Evolutionary conservation across 2,888 invertebrate genomes (phyloP).

Genomic region (Dascillus cervinus): DNA sequence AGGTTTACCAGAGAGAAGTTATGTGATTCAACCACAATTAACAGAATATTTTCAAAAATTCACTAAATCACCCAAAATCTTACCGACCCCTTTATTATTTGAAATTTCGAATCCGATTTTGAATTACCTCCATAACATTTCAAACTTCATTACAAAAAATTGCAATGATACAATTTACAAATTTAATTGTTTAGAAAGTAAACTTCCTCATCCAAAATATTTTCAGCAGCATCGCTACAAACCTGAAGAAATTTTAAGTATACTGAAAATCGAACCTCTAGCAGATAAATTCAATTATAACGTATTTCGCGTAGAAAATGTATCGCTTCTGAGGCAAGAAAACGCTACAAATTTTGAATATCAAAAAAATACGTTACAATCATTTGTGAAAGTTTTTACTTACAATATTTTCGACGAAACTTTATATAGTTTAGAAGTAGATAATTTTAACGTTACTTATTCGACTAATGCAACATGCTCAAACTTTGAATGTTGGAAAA

Average conservation of each 20-base stretch:
- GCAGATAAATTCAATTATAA: conserved; percentile 32
- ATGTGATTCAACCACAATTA: conserved; percentile 31
- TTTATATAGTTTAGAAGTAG: conserved; percentile 20
- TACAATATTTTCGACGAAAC: conserved; percentile 34
- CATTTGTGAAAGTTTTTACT: conserved; percentile 27
- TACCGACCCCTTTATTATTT: conserved; percentile 33
- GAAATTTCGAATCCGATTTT: conserved; percentile 35
- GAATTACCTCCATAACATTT: conserved; percentile 24
- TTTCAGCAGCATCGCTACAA: conserved; percentile 8
- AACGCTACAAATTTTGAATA: neutral
- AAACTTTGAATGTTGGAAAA: conserved; percentile 17
- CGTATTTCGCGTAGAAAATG: conserved; percentile 22
- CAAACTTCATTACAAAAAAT: conserved; percentile 23
- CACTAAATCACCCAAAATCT: conserved; percentile 23
- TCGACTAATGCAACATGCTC: conserved; percentile 15
- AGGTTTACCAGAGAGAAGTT: conserved; percentile 33
- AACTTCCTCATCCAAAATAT: conserved; percentile 10
- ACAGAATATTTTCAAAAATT: conserved; percentile 21
- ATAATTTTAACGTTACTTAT: conserved; percentile 1
- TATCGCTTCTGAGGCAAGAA: conserved; percentile 1
- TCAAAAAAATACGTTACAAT: conserved; percentile 20
- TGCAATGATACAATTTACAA: conserved; percentile 33
- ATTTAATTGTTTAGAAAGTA: conserved; percentile 28
- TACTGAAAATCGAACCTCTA: conserved; percentile 32
- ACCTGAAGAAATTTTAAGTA: conserved; percentile 10